These are phyloP conservation scores for Artibeus jamaicensis DNA, from an alignment of 2,797 vertebrate genomes.

Conservation along the genomic window DNA sequence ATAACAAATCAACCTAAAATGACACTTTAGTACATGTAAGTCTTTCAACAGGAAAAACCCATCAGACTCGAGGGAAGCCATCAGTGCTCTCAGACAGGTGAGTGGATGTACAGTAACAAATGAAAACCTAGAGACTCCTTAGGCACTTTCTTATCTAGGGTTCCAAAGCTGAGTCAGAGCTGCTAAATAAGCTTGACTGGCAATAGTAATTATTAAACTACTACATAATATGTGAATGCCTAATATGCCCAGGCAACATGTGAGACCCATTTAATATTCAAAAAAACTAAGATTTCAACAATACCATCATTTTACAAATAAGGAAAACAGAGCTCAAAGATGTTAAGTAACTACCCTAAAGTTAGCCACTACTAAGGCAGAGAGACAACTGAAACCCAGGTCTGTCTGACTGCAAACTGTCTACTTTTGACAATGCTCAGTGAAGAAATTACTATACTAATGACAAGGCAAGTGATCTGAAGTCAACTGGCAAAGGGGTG, in stretches of 20 bases:
- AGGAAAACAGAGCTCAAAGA: not conserved
- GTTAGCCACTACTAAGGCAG: not conserved
- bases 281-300: not conserved
- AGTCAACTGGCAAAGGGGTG: not conserved
- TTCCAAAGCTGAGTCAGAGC: constrained; percentile 14
- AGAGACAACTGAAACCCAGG: not conserved
- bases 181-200: constrained; percentile 19
- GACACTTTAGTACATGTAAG: constrained; percentile 3
- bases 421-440: not conserved
- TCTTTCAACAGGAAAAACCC: not conserved
- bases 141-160: constrained; percentile 14
- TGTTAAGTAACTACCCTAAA: not conserved
- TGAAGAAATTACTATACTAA: not conserved
- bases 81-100: not conserved
- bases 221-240: not conserved
- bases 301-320: not conserved
- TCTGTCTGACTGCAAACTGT: not conserved
- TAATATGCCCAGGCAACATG: not conserved
- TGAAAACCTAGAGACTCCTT: constrained; percentile 8
- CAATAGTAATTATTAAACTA: constrained; percentile 32
- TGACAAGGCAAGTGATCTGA: not conserved
- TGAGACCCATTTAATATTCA: not conserved
- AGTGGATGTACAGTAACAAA: not conserved
- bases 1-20: constrained; percentile 71
- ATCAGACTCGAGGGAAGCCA: not conserved